Base-by-base conservation (phyloP, 2,113 vertebrate species). In the Cepphus grylle region DNA sequence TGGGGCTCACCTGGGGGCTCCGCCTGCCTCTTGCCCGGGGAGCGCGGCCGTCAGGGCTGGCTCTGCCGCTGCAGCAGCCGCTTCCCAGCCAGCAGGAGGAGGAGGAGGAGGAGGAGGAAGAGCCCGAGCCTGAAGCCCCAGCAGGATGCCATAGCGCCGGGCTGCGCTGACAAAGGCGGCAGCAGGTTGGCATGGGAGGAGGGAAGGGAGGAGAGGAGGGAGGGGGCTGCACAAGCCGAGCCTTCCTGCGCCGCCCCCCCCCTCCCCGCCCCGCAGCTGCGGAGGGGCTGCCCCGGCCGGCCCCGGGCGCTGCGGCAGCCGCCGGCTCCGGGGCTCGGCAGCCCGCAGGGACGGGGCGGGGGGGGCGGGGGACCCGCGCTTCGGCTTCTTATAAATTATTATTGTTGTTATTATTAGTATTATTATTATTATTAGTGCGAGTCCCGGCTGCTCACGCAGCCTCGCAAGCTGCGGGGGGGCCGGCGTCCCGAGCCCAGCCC, bases 81-180 rank as follows among this genome's bases (percentile, higher is more conserved):
- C 94, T 96, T 52, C 66, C 81, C 93, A 49, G 73, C 49, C 26
- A 85, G 86, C 76, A 95, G 87, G 30, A 88, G 19, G 49, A 90
- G 49, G 58, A 89, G 49, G 70, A 93, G 59, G 59, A 91, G 43
- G 23, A 84, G 55, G 87, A 53, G 9, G 62, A 86, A 78, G 74
- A 85, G 52, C 81, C 85, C 56, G 25, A 95, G 83, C 63, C 61
- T 34, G 59, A 62, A 86, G 70, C 86, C 87, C 89, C 94, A 15
- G 73, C 56, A 34, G 61, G 59, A 91, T 95, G 84, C 91, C 98
- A 98, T 98, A 96, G 95, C 92, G 91, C 91, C 87, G 29, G 78
- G 92, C 86, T 89, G 89, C 81, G 55, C 82, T 70, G 78, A 96
- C 96, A 88, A 96, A 93, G 90, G 78, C 84, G 93, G 90, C 93